phyloP scores from a whole-genome alignment of 2,797 vertebrate genomes.

The Pipistrellus pipistrellus region DNA sequence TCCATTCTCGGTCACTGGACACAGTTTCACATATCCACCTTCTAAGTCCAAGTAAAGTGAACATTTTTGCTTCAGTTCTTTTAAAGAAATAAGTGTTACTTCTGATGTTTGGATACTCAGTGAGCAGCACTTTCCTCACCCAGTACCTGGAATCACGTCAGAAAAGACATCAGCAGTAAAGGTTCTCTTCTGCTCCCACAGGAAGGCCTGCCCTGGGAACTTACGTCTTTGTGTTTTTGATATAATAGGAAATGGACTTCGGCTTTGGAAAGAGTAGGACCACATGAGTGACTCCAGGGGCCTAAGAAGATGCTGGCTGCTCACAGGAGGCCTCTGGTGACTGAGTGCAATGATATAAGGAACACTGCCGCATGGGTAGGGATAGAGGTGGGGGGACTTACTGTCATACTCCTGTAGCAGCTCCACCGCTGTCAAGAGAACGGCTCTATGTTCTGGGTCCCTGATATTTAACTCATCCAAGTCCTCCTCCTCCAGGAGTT shows the following conservation, averaged over 20 bases:
- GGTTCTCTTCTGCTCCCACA: background rate
- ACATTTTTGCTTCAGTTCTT: background rate
- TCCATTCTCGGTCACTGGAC: background rate
- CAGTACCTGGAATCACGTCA: background rate
- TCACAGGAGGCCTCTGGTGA: background rate
- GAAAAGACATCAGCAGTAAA: fast-evolving
- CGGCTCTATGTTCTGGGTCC: constrained; percentile 96
- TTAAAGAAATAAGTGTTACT: background rate
- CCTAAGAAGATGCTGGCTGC: background rate
- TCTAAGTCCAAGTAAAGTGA: background rate
- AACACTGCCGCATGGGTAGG: fast-evolving
- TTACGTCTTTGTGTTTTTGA: background rate
- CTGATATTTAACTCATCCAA: constrained; percentile 97
- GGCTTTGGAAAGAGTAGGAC: background rate
- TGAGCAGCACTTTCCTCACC: too few relatives aligned
- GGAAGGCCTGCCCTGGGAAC: background rate
- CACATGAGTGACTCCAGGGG: background rate
- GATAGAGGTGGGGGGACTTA: constrained; percentile 85
- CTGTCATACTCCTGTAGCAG: constrained; percentile 98
- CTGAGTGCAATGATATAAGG: fast-evolving
- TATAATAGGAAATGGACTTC: background rate
- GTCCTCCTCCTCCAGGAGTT: constrained; percentile 98
- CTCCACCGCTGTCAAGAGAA: constrained; percentile 97
- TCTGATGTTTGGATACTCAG: too few relatives aligned
- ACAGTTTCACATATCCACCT: background rate